phyloP scores from a whole-genome alignment of 2,113 vertebrate genomes.

The Diphyllodes magnificus region DNA sequence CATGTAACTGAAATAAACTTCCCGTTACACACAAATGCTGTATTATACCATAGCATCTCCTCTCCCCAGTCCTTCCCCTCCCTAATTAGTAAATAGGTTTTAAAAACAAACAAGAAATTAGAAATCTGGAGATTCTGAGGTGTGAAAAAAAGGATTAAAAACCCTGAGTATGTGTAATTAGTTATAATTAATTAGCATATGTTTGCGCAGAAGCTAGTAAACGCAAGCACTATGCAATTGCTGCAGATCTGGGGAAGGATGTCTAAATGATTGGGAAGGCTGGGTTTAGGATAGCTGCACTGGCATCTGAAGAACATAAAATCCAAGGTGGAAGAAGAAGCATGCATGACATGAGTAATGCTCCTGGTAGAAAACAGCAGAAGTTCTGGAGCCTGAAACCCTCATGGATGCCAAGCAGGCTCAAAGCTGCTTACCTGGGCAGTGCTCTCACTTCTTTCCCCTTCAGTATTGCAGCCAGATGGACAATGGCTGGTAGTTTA shows the following conservation, averaged over 20 bases:
- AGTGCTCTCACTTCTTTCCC: not conserved
- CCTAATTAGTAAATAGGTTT: not conserved
- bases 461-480: not conserved
- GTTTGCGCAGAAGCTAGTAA: not conserved
- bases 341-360: not conserved
- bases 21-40: fast-evolving
- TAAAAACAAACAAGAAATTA: not conserved
- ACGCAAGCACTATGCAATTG: not conserved
- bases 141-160: not conserved
- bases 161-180: not conserved
- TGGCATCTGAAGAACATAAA: not conserved
- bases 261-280: not conserved
- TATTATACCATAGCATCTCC: not conserved
- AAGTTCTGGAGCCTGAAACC: not conserved
- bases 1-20: not conserved
- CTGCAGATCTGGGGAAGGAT: not conserved
- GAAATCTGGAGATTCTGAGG: not conserved
- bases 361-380: not conserved
- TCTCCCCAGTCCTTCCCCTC: not conserved
- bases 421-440: not conserved
- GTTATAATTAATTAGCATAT: not conserved
- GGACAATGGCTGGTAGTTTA: not conserved
- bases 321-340: not conserved
- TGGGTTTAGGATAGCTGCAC: not conserved
- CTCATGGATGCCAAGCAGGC: not conserved